Conservation (phyloP, 2,888 invertebrate species). For the Pseudolycoriella hygida region DNA sequence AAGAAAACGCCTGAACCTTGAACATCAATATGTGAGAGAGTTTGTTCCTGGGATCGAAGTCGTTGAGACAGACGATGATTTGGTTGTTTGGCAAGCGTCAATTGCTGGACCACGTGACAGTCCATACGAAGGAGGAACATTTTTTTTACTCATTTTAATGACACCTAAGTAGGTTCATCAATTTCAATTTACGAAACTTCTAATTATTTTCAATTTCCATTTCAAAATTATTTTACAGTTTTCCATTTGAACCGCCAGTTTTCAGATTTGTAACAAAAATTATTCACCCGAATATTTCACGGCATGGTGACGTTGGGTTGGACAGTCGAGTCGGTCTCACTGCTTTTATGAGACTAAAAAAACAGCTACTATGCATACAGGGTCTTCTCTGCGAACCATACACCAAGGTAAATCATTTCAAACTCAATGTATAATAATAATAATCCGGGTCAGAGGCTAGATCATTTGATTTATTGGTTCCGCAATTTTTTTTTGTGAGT, state of each 20-base stretch:
- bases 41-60: slow-evolving; percentile 31
- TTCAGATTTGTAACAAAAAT: slow-evolving; percentile 86
- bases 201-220: too few species aligned
- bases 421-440: too few species aligned
- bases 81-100: slow-evolving; percentile 77
- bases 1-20: neutral
- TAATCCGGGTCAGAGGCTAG: too few species aligned
- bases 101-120: slow-evolving; percentile 83
- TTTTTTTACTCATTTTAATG: slow-evolving; percentile 79
- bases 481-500: too few species aligned
- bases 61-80: slow-evolving; percentile 26
- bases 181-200: too few species aligned
- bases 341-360: too few species aligned
- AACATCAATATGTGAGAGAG: too few species aligned
- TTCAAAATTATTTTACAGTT: slow-evolving; percentile 27
- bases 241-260: slow-evolving; percentile 82
- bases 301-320: slow-evolving; percentile 89
- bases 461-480: too few species aligned
- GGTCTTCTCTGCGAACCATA: slow-evolving; percentile 80
- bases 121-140: slow-evolving; percentile 86
- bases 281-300: slow-evolving; percentile 84
- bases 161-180: slow-evolving; percentile 45
- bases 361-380: slow-evolving; percentile 73
- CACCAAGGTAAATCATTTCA: slow-evolving; percentile 62
- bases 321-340: slow-evolving; percentile 87